A percentile compares a stretch with the other conserved stretches of the same genome.
Evolutionary conservation across 2,888 invertebrate genomes (phyloP).

Genomic region (Nesidiocoris tenuis): DNA sequence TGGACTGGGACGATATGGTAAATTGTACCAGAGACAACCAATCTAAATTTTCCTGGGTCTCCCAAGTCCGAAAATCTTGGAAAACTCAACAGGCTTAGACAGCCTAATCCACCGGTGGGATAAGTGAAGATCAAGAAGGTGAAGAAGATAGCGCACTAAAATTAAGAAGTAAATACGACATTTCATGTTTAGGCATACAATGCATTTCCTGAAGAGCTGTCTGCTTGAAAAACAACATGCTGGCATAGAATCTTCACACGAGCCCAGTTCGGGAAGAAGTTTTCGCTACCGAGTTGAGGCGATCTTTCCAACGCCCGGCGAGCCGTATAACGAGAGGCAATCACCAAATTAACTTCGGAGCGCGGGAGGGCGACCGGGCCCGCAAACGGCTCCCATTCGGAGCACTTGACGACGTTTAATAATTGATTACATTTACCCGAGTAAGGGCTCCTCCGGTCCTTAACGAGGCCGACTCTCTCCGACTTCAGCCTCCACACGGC

Average conservation of each 20-base stretch:
- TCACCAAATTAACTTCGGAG: conserved; percentile 2
- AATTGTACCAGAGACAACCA: too few relatives aligned
- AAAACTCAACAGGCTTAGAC: background rate
- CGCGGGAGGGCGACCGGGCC: background rate
- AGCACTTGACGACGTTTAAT: conserved; percentile 43
- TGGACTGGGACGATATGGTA: too few relatives aligned
- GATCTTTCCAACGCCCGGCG: background rate
- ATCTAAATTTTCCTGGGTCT: too few relatives aligned
- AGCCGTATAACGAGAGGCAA: conserved; percentile 2
- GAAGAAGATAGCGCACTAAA: too few relatives aligned
- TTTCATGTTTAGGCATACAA: too few relatives aligned
- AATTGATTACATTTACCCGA: conserved; percentile 43
- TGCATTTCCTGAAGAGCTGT: too few relatives aligned
- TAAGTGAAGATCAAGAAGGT: too few relatives aligned
- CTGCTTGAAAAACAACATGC: too few relatives aligned
- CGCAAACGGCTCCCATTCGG: conserved; percentile 6
- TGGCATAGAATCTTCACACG: background rate
- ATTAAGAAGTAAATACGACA: too few relatives aligned
- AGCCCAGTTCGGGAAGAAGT: background rate
- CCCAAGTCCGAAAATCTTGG: too few relatives aligned
- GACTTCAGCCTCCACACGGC: background rate
- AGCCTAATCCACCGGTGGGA: background rate
- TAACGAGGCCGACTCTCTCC: background rate
- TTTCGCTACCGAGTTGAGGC: background rate
- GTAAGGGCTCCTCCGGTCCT: background rate